phyloP scores from a whole-genome alignment of 2,113 vertebrate species.

The Cephalopholis sonnerati region DNA sequence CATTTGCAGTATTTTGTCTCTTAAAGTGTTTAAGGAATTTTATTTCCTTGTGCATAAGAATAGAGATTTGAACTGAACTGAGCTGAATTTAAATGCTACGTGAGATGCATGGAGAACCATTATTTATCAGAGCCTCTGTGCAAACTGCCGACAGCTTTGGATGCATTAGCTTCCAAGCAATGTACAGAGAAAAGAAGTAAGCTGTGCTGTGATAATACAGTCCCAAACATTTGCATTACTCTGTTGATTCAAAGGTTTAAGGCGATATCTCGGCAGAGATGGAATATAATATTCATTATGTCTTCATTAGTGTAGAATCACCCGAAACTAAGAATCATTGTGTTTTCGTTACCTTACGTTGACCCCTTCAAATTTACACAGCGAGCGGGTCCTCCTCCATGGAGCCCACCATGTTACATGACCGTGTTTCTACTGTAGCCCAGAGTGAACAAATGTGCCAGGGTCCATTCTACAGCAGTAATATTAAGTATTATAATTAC shows the following conservation, averaged over 20 bases:
- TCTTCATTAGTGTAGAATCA: too few species aligned
- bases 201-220: not conserved
- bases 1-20: constrained; percentile 15
- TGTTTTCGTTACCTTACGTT: too few species aligned
- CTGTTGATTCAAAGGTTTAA: not conserved
- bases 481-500: too few species aligned
- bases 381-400: too few species aligned
- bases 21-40: not conserved
- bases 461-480: too few species aligned
- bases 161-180: not conserved
- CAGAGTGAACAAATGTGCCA: too few species aligned
- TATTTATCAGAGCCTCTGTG: constrained; percentile 17
- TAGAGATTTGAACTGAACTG: constrained; percentile 1
- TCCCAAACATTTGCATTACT: not conserved
- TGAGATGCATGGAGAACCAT: constrained; percentile 10
- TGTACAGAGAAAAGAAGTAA: constrained; percentile 2
- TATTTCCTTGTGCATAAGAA: not conserved
- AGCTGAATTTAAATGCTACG: not conserved
- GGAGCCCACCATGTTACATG: too few species aligned
- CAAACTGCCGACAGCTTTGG: constrained; percentile 4
- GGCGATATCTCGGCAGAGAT: too few species aligned
- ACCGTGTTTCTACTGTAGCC: too few species aligned
- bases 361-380: too few species aligned
- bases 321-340: too few species aligned
- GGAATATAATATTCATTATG: too few species aligned